phyloP scores from a whole-genome alignment of 2,113 vertebrate genomes.

The Progne subis region DNA sequence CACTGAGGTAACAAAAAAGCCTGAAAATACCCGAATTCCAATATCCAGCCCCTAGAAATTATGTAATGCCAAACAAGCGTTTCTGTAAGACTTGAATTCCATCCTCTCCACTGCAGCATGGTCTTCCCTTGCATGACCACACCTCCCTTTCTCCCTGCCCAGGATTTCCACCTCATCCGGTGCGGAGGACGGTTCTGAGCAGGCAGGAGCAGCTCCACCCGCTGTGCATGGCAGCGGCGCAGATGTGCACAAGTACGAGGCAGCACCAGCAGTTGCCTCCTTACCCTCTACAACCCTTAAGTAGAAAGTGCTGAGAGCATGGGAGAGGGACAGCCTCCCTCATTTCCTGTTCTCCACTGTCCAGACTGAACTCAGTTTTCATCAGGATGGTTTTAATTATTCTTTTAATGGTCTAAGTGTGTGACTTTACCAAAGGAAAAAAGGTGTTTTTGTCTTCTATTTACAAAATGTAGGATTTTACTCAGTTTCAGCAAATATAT shows the following conservation, averaged over 20 bases:
- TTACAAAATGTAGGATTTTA: not conserved
- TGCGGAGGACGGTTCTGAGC: rapidly evolving
- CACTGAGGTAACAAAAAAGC: not conserved
- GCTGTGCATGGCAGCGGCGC: rapidly evolving
- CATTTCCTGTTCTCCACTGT: not conserved
- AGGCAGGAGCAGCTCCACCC: not conserved
- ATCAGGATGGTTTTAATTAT: not conserved
- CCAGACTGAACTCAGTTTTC: not conserved
- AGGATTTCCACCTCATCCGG: not conserved
- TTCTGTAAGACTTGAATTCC: not conserved
- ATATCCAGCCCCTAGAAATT: not conserved
- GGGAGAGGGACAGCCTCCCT: not conserved
- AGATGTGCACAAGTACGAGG: rapidly evolving
- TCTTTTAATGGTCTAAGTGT: not conserved
- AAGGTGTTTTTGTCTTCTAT: not conserved
- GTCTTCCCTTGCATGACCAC: not conserved
- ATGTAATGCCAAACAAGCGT: not conserved
- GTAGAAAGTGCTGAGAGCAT: rapidly evolving
- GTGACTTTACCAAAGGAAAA: not conserved
- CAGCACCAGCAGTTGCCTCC: not conserved
- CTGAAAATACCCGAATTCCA: not conserved
- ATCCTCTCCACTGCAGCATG: not conserved
- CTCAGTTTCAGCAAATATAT: not conserved
- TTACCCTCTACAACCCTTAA: not conserved
- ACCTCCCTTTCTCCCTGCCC: not conserved